These are phyloP conservation scores for Megaceryle torquata DNA, from an alignment of 2,113 vertebrate genomes.

Conservation along the genomic window DNA sequence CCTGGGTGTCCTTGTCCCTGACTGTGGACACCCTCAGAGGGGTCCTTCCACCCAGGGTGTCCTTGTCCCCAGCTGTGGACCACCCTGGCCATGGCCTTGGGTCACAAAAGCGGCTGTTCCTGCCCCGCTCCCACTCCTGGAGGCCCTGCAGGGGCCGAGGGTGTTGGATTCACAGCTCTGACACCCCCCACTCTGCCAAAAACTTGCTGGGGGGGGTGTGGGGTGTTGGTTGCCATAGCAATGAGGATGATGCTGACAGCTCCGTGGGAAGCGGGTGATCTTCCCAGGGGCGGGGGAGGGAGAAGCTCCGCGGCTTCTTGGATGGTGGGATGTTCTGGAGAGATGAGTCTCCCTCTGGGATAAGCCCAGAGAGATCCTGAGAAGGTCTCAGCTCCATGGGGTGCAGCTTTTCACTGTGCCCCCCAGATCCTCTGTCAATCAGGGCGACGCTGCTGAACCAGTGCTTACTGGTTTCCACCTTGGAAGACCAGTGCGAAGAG, in stretches of 20 bases:
- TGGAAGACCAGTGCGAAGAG: not conserved
- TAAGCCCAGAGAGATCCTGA: rapidly evolving
- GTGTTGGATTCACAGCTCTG: not conserved
- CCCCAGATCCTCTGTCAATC: not conserved
- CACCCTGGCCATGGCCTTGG: rapidly evolving
- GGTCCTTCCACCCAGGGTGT: too few relatives aligned
- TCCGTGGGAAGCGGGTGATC: slow-evolving; percentile 3
- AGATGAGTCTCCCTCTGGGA: rapidly evolving
- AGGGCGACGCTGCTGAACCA: rapidly evolving
- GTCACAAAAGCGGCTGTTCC: not conserved
- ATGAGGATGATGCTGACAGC: not conserved
- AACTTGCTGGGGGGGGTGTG: not conserved
- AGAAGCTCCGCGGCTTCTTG: not conserved
- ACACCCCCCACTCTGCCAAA: not conserved
- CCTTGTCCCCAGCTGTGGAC: not conserved
- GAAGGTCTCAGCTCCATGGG: rapidly evolving
- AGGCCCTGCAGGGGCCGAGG: not conserved
- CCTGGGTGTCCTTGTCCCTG: not conserved
- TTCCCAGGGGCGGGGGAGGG: not conserved
- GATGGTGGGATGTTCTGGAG: not conserved
- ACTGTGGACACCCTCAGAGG: not conserved
- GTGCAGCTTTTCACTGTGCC: not conserved
- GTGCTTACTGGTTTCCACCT: not conserved
- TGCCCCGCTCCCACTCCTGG: not conserved
- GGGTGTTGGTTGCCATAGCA: not conserved